phyloP scores from a whole-genome alignment of 2,888 invertebrate genomes.

The Chydorus sphaericus region DNA sequence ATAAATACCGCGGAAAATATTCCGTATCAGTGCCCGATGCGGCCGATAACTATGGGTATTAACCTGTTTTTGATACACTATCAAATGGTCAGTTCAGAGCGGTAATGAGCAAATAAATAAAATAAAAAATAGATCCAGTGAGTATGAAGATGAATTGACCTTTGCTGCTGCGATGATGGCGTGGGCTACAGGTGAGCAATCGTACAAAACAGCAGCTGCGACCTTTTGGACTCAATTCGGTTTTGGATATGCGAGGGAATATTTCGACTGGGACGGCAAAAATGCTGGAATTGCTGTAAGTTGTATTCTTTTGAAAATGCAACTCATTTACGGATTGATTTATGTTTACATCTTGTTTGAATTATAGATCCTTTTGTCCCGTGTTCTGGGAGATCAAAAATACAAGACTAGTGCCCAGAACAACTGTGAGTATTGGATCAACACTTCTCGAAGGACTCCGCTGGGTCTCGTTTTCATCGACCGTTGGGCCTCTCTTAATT shows the following conservation, averaged over 20 bases:
- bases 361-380: constrained; percentile 35
- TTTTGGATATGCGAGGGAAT: constrained; percentile 32
- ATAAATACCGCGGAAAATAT: constrained; percentile 20
- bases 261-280: constrained; percentile 40
- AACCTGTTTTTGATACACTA: not conserved
- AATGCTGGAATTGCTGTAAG: constrained; percentile 39
- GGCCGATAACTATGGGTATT: constrained; percentile 26
- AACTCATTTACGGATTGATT: too few species aligned
- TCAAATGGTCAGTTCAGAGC: too few species aligned
- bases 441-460: constrained; percentile 34
- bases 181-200: constrained; percentile 34
- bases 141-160: constrained; percentile 38
- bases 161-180: constrained; percentile 43
- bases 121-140: constrained; percentile 27
- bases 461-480: constrained; percentile 39
- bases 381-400: constrained; percentile 31
- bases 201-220: constrained; percentile 35
- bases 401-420: constrained; percentile 31
- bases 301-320: too few species aligned
- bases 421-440: constrained; percentile 36
- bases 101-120: too few species aligned
- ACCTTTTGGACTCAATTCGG: constrained; percentile 34
- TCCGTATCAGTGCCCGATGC: constrained; percentile 26
- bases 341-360: too few species aligned
- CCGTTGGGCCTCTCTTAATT: constrained; percentile 38